phyloP scores from a whole-genome alignment of 2,113 vertebrate species.

The Rhabdornis inornatus region DNA sequence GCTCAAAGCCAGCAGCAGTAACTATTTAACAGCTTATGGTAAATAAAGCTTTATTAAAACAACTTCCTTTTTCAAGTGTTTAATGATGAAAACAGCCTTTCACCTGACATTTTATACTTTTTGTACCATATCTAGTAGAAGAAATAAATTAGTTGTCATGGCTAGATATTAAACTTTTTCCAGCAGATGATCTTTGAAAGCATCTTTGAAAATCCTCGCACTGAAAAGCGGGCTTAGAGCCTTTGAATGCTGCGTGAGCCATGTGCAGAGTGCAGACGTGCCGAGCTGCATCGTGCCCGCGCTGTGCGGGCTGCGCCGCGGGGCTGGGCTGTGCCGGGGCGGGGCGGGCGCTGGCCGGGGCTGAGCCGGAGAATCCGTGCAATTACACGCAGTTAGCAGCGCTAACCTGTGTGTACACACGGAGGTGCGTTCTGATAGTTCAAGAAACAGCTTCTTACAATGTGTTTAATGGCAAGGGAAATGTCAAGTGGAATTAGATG shows the following conservation, averaged over 20 bases:
- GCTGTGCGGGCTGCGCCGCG: background rate
- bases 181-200: background rate
- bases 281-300: background rate
- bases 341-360: background rate
- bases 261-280: fast-evolving
- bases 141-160: background rate
- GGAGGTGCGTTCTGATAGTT: background rate
- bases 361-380: background rate
- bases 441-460: background rate
- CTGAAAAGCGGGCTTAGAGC: background rate
- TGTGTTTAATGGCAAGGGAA: background rate
- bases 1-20: slow-evolving; percentile 70
- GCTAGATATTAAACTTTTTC: background rate
- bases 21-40: slow-evolving; percentile 56
- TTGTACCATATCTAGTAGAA: background rate
- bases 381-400: background rate
- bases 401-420: background rate
- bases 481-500: background rate
- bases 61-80: slow-evolving; percentile 43
- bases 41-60: slow-evolving; percentile 58
- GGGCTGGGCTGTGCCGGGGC: background rate
- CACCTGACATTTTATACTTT: background rate
- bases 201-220: background rate
- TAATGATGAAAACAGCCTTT: slow-evolving; percentile 55
- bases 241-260: fast-evolving